These are phyloP conservation scores for Yponomeuta sedellus DNA, from an alignment of 2,888 invertebrate genomes.

Conservation along the genomic window DNA sequence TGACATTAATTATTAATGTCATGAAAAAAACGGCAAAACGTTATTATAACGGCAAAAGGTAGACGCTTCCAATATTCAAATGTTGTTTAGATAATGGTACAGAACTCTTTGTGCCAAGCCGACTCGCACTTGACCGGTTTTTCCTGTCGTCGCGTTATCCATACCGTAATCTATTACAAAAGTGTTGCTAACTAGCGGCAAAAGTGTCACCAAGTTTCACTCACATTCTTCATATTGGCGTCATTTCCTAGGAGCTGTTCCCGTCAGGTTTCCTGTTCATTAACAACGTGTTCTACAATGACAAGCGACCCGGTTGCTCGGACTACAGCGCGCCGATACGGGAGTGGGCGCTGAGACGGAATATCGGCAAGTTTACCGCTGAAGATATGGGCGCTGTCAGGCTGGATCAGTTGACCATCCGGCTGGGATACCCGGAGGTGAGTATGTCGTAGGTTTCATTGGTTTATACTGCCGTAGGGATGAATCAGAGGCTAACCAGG, in stretches of 20 bases:
- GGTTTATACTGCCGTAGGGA: neutral
- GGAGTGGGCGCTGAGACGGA: conserved; percentile 43
- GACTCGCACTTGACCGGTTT: too few relatives aligned
- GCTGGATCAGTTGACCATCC: conserved; percentile 36
- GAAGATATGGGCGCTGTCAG: conserved; percentile 34
- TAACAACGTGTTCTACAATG: conserved; percentile 68
- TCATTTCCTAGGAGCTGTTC: conserved; percentile 44
- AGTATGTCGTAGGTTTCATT: conserved; percentile 9
- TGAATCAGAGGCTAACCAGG: too few relatives aligned
- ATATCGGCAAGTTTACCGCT: conserved; percentile 41
- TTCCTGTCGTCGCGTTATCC: too few relatives aligned
- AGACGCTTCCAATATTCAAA: too few relatives aligned
- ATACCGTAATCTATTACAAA: too few relatives aligned
- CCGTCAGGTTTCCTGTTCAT: conserved; percentile 66
- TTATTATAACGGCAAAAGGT: too few relatives aligned
- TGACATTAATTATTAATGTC: too few relatives aligned
- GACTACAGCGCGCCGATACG: conserved; percentile 45
- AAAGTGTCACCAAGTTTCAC: too few relatives aligned
- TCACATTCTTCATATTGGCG: neutral
- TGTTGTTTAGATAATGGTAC: too few relatives aligned
- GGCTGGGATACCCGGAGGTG: conserved; percentile 58
- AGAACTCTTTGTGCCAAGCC: too few relatives aligned
- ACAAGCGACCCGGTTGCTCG: conserved; percentile 44
- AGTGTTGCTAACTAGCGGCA: too few relatives aligned
- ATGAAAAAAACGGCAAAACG: too few relatives aligned